Base-by-base conservation (phyloP, 2,113 vertebrate genomes). In the Taxidea taxus region DNA sequence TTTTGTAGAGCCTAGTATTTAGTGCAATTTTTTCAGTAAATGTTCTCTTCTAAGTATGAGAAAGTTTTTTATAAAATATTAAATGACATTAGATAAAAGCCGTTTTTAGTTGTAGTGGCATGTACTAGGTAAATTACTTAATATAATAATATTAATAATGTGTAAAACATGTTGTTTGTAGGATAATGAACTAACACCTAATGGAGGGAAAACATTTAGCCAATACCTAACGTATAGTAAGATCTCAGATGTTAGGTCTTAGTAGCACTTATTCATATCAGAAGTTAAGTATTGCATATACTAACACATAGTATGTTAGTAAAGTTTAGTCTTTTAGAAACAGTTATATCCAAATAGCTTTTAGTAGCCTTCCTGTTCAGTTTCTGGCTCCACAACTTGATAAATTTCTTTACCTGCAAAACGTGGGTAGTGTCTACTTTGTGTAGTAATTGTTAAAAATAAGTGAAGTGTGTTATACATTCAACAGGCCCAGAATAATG, bases 241-340 rank as follows among this genome's bases (percentile, higher is more conserved):
- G 6, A 4, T 64, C 21, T 77, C 2, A 81, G 49, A 75, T 68
- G 18, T 58, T 91, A 88, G 47, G 21, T 82, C 21, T 94, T 78
- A 87, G 10, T 70, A 82, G 58, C 42, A 89, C 34, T 66, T 86
- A 86, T 27, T 80, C 74, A 75, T 82, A 82, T 81, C 39, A 96
- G 56, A 93, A 78, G 25, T 96, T 21, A 90, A 85, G 77, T 34
- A 39, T 87, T 54, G 31, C 58, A 42, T n/a, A 47, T 39, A 27
- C 21, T 77, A n/a, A 87, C 88, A 37, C 16, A 62, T 82, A 47
- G 82, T 87, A 89, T 4, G 62, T 78, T 96, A 88, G 39, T 54
- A 83, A 97, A 92, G 10, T 10, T 93, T 66, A 80, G 12, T 78
- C 23, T 95, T 90, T 97, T 81, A 68, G 18, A 70, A 56, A 78